Base-by-base conservation (phyloP, 30 jellyfish, hydroid and myxozoan species). In the Pelagia noctiluca region DNA sequence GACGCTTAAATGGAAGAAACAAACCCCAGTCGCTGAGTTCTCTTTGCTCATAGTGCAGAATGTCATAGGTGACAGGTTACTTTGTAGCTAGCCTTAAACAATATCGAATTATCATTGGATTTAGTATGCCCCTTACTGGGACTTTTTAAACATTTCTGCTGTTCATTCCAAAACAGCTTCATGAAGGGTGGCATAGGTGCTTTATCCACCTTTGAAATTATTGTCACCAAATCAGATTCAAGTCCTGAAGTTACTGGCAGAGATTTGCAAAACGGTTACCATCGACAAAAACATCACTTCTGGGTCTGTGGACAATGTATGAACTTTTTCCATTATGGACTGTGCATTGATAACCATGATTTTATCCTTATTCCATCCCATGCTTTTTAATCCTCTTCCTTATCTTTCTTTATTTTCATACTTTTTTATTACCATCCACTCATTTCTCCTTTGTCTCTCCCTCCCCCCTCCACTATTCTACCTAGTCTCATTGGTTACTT, bases 161-260 rank as follows among this genome's bases (percentile, higher is more conserved):
- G 96, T 37, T 86, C 96, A 11, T 64, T 47, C 96, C 92, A 75
- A 75, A 75, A 83, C 11, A 50, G 37, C 69, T 42, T 85, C 85
- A 73, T 85, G 63, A 84, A 82, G 46, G 96, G 91, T n/a, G 93
- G 60, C 82, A 76, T 54, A 47, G 52, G 8, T 3, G 78, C 47
- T 50, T 47, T 33, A 74, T 54, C 35, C 25, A 63, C 90, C 16
- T 49, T 54, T 32, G 79, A 42, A 60, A 88, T 82, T 23, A 88
- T 82, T 32, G 66, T 38, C 25, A 76, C 83, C 30, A 82, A 38
- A 83, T 83, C 87, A 26, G 75, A 24, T 29, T 63, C 52, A 11
- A 88, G 65, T 34, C 66, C 76, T 63, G n/a, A 32, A 48, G 67
- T 67, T 13, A 81, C 80, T 26, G 75, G 71, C 50, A 53, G 28